Percentiles rank a stretch among this genome's conserved stretches.
phyloP scores from a whole-genome alignment of 2,888 invertebrate genomes.

The Cheilosia pagana region DNA sequence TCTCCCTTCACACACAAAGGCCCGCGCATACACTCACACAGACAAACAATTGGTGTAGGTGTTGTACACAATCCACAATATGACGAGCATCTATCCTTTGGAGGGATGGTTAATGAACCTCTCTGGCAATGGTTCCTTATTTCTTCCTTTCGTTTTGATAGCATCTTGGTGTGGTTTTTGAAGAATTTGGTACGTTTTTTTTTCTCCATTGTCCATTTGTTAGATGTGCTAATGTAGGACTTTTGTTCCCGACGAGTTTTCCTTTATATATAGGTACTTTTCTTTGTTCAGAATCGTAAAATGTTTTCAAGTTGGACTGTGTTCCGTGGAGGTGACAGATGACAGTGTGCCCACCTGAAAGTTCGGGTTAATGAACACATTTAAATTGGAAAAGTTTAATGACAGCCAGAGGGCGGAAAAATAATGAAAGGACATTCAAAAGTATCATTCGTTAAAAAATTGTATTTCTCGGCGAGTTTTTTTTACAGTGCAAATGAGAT shows the following conservation, averaged over 20 bases:
- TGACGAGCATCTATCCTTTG: conserved; percentile 21
- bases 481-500: conserved; percentile 14
- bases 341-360: conserved; percentile 16
- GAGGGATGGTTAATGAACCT: conserved; percentile 68
- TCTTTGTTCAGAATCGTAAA: conserved; percentile 14
- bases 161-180: conserved; percentile 44
- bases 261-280: conserved; percentile 10
- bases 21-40: neutral
- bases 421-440: conserved; percentile 24
- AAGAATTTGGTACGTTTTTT: conserved; percentile 17
- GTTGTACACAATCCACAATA: conserved; percentile 8
- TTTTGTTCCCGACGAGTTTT: neutral
- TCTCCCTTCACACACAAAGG: conserved; percentile 32
- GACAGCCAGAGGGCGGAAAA: conserved; percentile 14
- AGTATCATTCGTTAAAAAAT: conserved; percentile 46
- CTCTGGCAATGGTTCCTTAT: conserved; percentile 35
- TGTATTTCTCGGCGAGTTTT: conserved; percentile 47
- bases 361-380: conserved; percentile 66
- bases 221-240: conserved; percentile 31
- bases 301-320: conserved; percentile 28
- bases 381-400: conserved; percentile 74
- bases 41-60: conserved; percentile 1
- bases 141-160: conserved; percentile 45
- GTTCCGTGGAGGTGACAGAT: neutral
- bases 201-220: conserved; percentile 28